Percentiles rank a stretch among this genome's conserved stretches.
Evolutionary conservation across 2,888 invertebrate species (phyloP).

Genomic region (Elmis aenea): DNA sequence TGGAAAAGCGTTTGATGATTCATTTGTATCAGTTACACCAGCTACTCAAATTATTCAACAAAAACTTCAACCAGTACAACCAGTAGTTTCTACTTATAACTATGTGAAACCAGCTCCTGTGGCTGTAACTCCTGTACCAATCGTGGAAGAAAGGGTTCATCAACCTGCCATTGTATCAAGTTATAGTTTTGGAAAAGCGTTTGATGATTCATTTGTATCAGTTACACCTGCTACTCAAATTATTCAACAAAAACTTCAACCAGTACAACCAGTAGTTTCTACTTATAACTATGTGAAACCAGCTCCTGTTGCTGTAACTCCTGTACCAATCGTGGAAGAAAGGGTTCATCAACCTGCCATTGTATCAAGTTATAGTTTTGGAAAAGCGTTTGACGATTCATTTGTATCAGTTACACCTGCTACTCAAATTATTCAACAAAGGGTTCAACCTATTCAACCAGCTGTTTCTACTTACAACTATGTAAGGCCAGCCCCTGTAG

Average conservation of each 20-base stretch:
- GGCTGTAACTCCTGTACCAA: too few species aligned
- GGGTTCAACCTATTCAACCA: slow-evolving; percentile 1
- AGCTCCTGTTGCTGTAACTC: too few species aligned
- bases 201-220: background rate
- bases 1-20: slow-evolving; percentile 32
- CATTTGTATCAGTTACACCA: too few species aligned
- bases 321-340: too few species aligned
- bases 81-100: too few species aligned
- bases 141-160: too few species aligned
- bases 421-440: background rate
- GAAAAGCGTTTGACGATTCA: background rate
- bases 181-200: background rate
- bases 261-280: slow-evolving; percentile 3
- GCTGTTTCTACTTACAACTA: slow-evolving; percentile 5
- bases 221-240: background rate
- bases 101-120: too few species aligned
- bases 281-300: slow-evolving; percentile 1
- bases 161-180: slow-evolving; percentile 4
- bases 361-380: slow-evolving; percentile 3
- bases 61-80: too few species aligned
- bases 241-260: background rate
- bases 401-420: background rate
- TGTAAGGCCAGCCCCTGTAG: background rate
- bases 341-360: slow-evolving; percentile 4
- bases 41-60: too few species aligned